Conservation (phyloP, 2,797 vertebrate genomes). For the Muscicapa striata region DNA sequence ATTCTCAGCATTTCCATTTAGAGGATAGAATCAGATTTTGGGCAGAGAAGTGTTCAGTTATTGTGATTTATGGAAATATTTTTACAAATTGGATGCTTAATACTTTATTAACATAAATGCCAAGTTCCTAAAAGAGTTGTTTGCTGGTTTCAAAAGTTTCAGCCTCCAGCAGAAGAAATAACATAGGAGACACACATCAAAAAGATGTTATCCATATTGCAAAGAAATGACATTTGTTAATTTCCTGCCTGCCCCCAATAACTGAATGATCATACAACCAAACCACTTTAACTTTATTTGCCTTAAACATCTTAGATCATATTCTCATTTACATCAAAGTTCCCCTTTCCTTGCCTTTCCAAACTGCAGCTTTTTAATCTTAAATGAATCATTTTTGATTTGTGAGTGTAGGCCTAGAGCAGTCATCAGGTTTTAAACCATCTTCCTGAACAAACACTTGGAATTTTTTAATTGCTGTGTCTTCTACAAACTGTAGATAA, state of each 20-base stretch:
- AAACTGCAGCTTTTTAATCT: background rate
- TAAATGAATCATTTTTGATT: background rate
- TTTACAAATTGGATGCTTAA: background rate
- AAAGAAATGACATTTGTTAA: background rate
- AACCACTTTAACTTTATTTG: background rate
- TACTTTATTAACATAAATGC: background rate
- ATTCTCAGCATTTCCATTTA: background rate
- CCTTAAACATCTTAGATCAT: background rate
- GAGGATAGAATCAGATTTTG: background rate
- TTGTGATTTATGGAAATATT: background rate
- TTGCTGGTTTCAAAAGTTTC: background rate
- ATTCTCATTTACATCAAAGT: background rate
- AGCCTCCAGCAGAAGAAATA: constrained; percentile 5
- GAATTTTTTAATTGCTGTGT: background rate
- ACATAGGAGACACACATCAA: background rate
- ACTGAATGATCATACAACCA: background rate
- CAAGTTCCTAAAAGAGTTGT: background rate
- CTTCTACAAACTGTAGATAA: background rate
- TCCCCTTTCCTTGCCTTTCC: background rate
- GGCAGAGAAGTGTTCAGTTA: background rate
- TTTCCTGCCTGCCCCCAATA: background rate
- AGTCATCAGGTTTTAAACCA: background rate
- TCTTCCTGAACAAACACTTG: background rate
- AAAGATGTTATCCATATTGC: background rate
- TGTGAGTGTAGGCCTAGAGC: background rate